Evolutionary conservation across 2,888 invertebrate genomes (phyloP), one percentile per base, ranked within the genome.

Genomic region (Ectemnius cavifrons): DNA sequence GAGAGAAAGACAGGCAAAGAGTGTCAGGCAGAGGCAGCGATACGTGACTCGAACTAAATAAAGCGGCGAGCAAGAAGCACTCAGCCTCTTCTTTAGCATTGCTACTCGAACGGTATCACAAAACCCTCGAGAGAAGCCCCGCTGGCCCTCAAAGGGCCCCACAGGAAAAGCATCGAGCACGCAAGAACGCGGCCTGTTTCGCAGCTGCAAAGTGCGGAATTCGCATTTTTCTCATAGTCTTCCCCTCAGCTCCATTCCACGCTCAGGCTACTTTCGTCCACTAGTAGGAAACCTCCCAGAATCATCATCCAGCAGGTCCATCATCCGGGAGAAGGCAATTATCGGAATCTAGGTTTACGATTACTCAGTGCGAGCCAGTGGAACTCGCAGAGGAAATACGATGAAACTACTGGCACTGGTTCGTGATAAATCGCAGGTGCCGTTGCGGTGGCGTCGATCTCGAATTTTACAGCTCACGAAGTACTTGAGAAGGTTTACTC

Each of bases 331-430:
- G n/a, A 13, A 47, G 61, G 27, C 64, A 60, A 57, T 77, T 69
- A 61, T 66, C 57, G 16, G 68, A 71, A 67, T 71, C 57, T 59
- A 66, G 18, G 45, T 74, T 74, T 78, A 74, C 74, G 77, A 78
- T 65, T 67, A 67, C 45, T 46, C 0, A 37, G 37, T 8, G 37
- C 37, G 2, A 1, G 37, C 37, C 37, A 37, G 8, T 37, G 37
- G 37, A 37, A 37, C 4, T 37, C 37, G 37, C 11, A 1, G 8
- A 6, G 37, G 37, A 37, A 11, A 37, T 37, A 37, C 37, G 8
- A 37, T 8, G 37, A 11, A 37, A 37, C 11, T 37, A 37, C 6
- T 37, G 13, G 6, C 37, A 60, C 46, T 20, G 23, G 11, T 27
- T 20, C 61, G 14, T 37, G 49, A 47, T 72, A 67, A 77, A 71